Evolutionary conservation across 2,797 vertebrate species (phyloP), one percentile per base, ranked within the genome.

Genomic region (Clarias fuscus): DNA sequence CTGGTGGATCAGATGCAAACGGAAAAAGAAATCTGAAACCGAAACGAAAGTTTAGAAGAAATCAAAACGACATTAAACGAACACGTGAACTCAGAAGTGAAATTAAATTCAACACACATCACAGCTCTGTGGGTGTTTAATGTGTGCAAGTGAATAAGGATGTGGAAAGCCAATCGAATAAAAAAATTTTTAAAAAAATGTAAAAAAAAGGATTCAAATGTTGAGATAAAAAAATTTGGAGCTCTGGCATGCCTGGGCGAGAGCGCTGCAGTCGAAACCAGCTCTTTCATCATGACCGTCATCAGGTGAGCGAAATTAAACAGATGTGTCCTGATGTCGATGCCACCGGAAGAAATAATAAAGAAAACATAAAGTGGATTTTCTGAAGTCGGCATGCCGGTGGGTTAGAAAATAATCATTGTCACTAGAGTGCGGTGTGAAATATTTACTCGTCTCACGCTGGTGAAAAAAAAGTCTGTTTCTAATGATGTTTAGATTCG

Each of bases 271-370:
- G 95, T 94, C 94, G 95, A 96, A 96, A 94, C 96, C 95, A 96
- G 96, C 95, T 96, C 95, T 96, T 96, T 95, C 93, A 86, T 88
- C 93, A 87, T 90, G 94, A 95, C 93, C 91, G 77, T 83, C 70
- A 75, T 56, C 70, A 37, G 20, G 22, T 65, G 30, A 33, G 0
- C 27, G 0, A 53, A 30, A 59, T 53, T 37, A 22, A 20, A 70
- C 81, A 82, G 24, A 17, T 20, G 65, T 68, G 48, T 58, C 20
- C 43, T 6, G 10, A 30, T 56, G 40, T 67, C 1, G 48, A 1
- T 10, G 62, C 79, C 30, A 82, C 17, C 20, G 7, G 4, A 5
- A 13, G 0, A 56, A 18, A 33, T 70, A 6, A 20, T 30, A 24
- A 7, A 56, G 20, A 14, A 79, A 58, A 18, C 1, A 30, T 56